phyloP scores from a whole-genome alignment of 2,888 invertebrate genomes.

The Micoletzkya japonica region DNA sequence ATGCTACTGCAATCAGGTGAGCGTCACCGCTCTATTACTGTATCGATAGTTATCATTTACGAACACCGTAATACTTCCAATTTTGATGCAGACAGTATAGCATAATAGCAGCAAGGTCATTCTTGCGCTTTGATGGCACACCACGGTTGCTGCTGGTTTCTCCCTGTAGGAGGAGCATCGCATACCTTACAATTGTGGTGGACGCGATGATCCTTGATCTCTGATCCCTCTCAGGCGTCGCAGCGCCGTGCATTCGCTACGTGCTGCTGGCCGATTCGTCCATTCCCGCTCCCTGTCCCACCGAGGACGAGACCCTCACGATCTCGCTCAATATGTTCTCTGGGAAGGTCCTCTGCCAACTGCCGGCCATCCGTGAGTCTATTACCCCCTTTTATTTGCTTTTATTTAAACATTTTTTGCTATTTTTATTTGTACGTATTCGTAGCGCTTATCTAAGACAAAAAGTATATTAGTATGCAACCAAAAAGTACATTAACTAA shows the following conservation, averaged over 20 bases:
- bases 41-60: neutral
- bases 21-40: neutral
- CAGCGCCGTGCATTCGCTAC: conserved; percentile 45
- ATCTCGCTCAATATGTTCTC: conserved; percentile 57
- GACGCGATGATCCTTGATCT: conserved; percentile 11
- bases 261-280: conserved; percentile 39
- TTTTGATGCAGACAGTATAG: neutral
- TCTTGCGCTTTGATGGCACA: too few relatives aligned
- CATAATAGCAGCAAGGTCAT: too few relatives aligned
- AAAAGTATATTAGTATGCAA: too few relatives aligned
- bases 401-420: too few relatives aligned
- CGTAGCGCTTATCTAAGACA: too few relatives aligned
- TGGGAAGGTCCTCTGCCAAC: conserved; percentile 51
- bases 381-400: neutral
- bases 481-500: too few relatives aligned
- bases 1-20: conserved; percentile 33
- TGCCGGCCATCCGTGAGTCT: conserved; percentile 38
- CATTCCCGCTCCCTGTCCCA: conserved; percentile 23
- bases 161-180: too few relatives aligned
- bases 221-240: conserved; percentile 36
- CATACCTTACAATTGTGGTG: too few relatives aligned
- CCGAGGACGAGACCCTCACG: conserved; percentile 38
- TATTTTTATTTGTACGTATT: conserved; percentile 11
- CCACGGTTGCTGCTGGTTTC: too few relatives aligned
- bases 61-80: neutral